Base-by-base conservation (phyloP, 2,888 invertebrate genomes). In the Drosophila peninsularis region DNA sequence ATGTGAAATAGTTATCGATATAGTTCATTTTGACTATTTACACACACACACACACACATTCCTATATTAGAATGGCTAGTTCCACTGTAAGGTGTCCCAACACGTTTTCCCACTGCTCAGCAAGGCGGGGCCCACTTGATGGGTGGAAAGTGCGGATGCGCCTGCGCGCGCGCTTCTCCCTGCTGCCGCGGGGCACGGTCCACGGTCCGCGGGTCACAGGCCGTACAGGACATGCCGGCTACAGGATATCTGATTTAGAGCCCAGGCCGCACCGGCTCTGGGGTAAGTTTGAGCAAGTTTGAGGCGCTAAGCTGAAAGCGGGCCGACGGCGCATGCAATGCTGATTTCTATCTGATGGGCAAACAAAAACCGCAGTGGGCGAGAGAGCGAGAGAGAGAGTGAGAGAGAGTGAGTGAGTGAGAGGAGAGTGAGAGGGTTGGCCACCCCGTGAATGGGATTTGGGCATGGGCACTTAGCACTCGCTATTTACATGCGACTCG, bases 301-400 rank as follows among this genome's bases (percentile, higher is more conserved):
- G n/a, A 36, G 53, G 54, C 63, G 77, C 32, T 77, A 68, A 75
- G 77, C 75, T 75, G 75, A 24, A 47, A 52, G 21, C 36, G 36
- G 13, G 61, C 57, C 57, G 53, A 1, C 56, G 71, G 63, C 68
- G 64, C 62, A 64, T 68, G 62, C 42, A 62, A 72, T 72, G 58
- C 79, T 71, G 82, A 88, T 83, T 88, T 82, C 62, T 69, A 83
- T 88, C 88, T 85, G 78, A 80, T 86, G 86, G 83, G 88, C 83
- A 83, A 86, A 88, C 86, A 88, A 78, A 70, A 83, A 83, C 86
- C 83, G 73, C 88, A 88, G 86, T 83, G 83, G 88, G 88, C 72
- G 34, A 32, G 32, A 10, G n/a, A 9, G 27, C 13, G 37, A 0
- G 62, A 32, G 52, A 11, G 39, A 9, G 37, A 11, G 11, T 13